These are phyloP conservation scores for Sinohyriopsis cumingii DNA, from an alignment of 2,888 invertebrate species.

Conservation along the genomic window DNA sequence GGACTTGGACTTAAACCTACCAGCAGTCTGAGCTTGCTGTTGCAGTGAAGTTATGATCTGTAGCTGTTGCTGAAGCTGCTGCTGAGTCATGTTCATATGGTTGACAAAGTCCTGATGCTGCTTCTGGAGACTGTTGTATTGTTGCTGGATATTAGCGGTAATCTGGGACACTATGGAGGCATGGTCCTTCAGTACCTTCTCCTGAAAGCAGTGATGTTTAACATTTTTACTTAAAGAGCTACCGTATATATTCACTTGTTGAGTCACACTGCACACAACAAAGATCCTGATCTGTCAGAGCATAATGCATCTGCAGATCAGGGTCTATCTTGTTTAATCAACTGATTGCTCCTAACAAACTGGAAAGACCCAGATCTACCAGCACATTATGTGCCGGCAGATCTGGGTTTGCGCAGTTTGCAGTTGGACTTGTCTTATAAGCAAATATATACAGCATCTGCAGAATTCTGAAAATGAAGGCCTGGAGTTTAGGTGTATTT, in stretches of 20 bases:
- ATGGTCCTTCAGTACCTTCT: conserved; percentile 86
- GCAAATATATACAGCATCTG: no score
- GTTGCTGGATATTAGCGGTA: conserved; percentile 84
- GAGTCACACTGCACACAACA: no score
- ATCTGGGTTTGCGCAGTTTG: no score
- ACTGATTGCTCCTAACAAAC: no score
- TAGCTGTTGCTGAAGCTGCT: conserved; percentile 70
- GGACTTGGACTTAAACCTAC: conserved; percentile 9
- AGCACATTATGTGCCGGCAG: no score
- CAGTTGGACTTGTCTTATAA: no score
- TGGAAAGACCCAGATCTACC: no score
- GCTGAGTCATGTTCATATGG: conserved; percentile 79
- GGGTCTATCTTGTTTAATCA: no score
- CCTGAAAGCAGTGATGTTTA: conserved; percentile 65
- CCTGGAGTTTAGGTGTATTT: no score
- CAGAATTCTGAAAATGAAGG: background rate
- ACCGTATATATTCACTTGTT: no score
- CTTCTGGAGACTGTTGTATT: conserved; percentile 88
- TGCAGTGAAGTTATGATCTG: conserved; percentile 50
- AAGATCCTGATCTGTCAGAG: no score
- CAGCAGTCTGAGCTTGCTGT: conserved; percentile 41
- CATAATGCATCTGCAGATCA: no score
- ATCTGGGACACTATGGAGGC: conserved; percentile 84
- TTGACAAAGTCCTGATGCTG: conserved; percentile 96
- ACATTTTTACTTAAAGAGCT: background rate